Conservation (phyloP, 2,113 vertebrate genomes). For the Peromyscus polionotus region DNA sequence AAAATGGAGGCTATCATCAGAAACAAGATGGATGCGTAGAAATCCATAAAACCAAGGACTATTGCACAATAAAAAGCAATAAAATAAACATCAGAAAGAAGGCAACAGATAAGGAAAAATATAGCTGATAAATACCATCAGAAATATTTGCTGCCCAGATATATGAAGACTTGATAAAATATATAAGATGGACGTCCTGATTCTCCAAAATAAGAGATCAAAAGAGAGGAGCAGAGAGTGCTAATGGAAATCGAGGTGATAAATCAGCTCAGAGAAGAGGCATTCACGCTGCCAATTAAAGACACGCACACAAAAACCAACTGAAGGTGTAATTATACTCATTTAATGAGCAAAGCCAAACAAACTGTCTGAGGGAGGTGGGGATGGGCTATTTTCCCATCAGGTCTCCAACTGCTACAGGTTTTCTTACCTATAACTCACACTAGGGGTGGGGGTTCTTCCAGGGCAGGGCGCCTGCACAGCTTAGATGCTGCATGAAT, state of each 20-base stretch:
- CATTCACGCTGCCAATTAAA: conserved; percentile 59
- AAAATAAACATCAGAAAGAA: conserved; percentile 72
- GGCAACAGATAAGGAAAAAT: conserved; percentile 49
- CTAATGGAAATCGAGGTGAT: not conserved
- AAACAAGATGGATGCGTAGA: conserved; percentile 70
- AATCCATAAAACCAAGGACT: conserved; percentile 71
- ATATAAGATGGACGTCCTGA: not conserved
- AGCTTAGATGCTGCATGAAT: not conserved
- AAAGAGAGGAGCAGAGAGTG: conserved; percentile 8
- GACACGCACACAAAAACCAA: conserved; percentile 59
- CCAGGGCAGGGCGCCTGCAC: not conserved
- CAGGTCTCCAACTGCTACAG: not conserved
- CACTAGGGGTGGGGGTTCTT: not conserved
- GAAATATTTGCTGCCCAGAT: conserved; percentile 67
- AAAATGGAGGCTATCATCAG: conserved; percentile 64
- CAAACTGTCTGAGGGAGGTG: conserved; percentile 6
- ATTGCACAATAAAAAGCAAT: conserved; percentile 61
- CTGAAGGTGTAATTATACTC: conserved; percentile 60
- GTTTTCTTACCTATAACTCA: conserved; percentile 28
- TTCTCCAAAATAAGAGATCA: conserved; percentile 52
- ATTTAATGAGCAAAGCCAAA: conserved; percentile 70
- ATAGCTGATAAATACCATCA: conserved; percentile 61
- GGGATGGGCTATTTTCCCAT: conserved; percentile 24
- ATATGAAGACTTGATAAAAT: conserved; percentile 63
- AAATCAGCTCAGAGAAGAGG: conserved; percentile 48